phyloP scores from a whole-genome alignment of 2,797 vertebrate species.

The Sylvilagus floridanus region DNA sequence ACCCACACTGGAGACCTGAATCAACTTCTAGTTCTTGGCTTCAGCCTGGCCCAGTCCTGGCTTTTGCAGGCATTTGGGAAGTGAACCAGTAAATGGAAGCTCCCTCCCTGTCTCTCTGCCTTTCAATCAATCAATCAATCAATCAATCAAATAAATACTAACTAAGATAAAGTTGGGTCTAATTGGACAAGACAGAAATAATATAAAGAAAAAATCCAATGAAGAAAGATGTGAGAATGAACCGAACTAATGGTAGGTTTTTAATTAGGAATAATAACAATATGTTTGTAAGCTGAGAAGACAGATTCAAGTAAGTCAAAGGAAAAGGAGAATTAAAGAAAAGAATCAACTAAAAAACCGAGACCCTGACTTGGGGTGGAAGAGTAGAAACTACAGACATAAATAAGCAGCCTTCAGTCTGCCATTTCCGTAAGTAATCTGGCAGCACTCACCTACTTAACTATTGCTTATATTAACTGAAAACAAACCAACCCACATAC shows the following conservation, averaged over 20 bases:
- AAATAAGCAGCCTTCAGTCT: not conserved
- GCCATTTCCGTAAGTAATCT: slow-evolving; percentile 18
- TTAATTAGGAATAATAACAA: slow-evolving; percentile 9
- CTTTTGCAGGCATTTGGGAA: no score
- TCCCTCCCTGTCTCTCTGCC: no score
- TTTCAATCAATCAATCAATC: no score
- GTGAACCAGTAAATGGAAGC: no score
- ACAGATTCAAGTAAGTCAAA: slow-evolving; percentile 25
- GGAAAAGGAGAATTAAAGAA: slow-evolving; percentile 25
- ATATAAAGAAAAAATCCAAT: not conserved
- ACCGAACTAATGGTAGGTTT: not conserved
- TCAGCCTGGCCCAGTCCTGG: no score
- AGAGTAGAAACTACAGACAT: not conserved
- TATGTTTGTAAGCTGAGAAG: not conserved
- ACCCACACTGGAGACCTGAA: no score
- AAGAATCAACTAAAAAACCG: slow-evolving; percentile 32
- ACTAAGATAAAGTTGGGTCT: not conserved
- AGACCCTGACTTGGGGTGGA: not conserved
- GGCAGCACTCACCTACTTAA: not conserved
- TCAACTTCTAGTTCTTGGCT: no score
- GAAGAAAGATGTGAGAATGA: not conserved
- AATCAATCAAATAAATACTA: no score
- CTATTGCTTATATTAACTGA: not conserved
- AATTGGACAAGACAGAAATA: not conserved
- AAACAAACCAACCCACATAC: not conserved